These are phyloP conservation scores for Oligia strigilis DNA, from an alignment of 2,888 invertebrate species.

Conservation along the genomic window DNA sequence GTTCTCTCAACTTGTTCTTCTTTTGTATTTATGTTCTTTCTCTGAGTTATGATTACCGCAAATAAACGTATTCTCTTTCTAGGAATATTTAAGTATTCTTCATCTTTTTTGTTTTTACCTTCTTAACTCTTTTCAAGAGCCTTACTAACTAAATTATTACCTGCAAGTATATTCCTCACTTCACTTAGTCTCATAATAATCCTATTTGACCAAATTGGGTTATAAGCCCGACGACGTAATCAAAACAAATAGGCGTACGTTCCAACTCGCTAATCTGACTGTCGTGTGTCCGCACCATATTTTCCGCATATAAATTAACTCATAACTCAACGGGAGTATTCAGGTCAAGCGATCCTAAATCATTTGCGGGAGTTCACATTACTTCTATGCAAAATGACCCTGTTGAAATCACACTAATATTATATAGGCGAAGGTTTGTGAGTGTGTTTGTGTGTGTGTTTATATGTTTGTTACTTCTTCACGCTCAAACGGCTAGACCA, in stretches of 20 bases:
- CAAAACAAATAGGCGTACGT: constrained; percentile 58
- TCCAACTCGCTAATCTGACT: constrained; percentile 63
- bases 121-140: neutral
- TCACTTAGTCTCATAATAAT: constrained; percentile 20
- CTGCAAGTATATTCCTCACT: neutral
- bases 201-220: constrained; percentile 29
- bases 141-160: neutral
- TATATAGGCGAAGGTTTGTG: too few relatives aligned
- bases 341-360: constrained; percentile 80
- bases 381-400: constrained; percentile 63
- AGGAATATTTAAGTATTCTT: neutral
- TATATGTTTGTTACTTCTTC: too few relatives aligned
- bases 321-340: constrained; percentile 79
- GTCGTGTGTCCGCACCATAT: constrained; percentile 72
- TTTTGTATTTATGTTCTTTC: neutral
- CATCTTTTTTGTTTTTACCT: neutral
- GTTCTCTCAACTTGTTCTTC: neutral
- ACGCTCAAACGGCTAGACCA: too few relatives aligned
- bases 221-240: constrained; percentile 55
- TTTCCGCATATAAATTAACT: constrained; percentile 80
- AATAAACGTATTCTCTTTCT: neutral
- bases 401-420: constrained; percentile 49
- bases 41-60: neutral
- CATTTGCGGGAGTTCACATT: constrained; percentile 70
- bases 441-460: too few relatives aligned